Percentiles rank a stretch among this genome's conserved stretches.
Conservation (phyloP, 2,113 vertebrate species). For the Agapornis roseicollis region DNA sequence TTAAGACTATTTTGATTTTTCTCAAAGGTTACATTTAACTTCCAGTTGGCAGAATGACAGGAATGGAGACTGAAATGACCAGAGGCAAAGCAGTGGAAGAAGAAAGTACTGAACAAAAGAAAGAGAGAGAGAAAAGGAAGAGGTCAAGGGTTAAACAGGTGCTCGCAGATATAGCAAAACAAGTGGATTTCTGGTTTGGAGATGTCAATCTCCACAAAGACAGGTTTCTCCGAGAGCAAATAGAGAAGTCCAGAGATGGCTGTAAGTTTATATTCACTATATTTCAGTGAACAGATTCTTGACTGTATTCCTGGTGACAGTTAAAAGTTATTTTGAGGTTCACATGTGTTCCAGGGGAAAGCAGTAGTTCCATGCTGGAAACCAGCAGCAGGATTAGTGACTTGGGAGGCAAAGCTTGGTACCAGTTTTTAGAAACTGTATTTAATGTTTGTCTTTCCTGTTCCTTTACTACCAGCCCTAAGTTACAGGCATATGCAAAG, state of each 20-base stretch:
- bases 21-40: not conserved
- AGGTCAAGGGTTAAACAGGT: constrained; percentile 94
- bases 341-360: not conserved
- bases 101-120: constrained; percentile 77
- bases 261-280: constrained; percentile 78
- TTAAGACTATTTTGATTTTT: not conserved
- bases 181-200: constrained; percentile 98
- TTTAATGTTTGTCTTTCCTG: not conserved
- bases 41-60: constrained; percentile 60
- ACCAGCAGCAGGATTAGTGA: not conserved
- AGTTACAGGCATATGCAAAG: not conserved
- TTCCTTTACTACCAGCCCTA: not conserved
- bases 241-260: constrained; percentile 91
- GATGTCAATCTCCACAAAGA: constrained; percentile 98
- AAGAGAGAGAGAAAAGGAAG: constrained; percentile 94
- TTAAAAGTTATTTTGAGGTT: not conserved
- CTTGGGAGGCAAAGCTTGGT: not conserved
- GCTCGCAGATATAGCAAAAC: constrained; percentile 91
- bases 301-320: not conserved
- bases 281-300: not conserved
- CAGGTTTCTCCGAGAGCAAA: constrained; percentile 87
- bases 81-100: constrained; percentile 65
- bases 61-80: constrained; percentile 73
- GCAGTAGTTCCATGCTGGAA: not conserved
- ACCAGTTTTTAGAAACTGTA: not conserved